Base-by-base conservation (phyloP, 1,140 invertebrate species). In the Zaprionus lachaisei region DNA sequence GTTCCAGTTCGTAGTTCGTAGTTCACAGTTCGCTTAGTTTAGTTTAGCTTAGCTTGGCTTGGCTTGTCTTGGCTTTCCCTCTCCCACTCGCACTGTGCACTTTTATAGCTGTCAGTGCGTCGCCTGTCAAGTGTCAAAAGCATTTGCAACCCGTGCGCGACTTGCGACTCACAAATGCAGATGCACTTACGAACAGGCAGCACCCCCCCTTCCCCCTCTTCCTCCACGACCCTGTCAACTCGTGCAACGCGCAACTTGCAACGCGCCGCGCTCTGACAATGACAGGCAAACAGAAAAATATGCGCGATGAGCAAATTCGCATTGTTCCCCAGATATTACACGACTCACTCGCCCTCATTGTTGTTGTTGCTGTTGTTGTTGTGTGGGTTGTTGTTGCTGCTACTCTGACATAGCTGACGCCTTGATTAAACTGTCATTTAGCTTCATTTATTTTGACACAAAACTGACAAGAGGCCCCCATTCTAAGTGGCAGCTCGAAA, bases 401-500 rank as follows among this genome's bases (percentile, higher is more conserved):
- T 83, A 73, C 81, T 80, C 80, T 80, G 84, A 80, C 83, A 86
- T 78, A 69, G 84, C 77, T 82, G 87, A 83, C 84, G 84, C 89
- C 81, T 92, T 91, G 90, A 91, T 91, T 91, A 91, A 91, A 92
- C 90, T 91, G 90, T 91, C 89, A 91, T 84, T 91, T 91, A 85
- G 74, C 90, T 92, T 91, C 90, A 91, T 91, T 92, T 91, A 91
- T 91, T 91, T 91, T 91, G 89, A 91, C 89, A 92, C 62, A 92
- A 91, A 91, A 90, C 89, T 91, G 89, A 91, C 89, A 84, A 72
- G 77, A 70, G 81, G 82, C 79, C 76, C 73, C 84, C 89, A 91
- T 89, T 89, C 72, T 77, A 89, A 89, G 75, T 90, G 85, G 79
- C 81, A 85, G 72, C 66, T 84, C 72, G 65, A 76, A 72, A 79